These are phyloP conservation scores for Trididemnum clinides DNA, from an alignment of 23 tunicate genomes.

Conservation along the genomic window DNA sequence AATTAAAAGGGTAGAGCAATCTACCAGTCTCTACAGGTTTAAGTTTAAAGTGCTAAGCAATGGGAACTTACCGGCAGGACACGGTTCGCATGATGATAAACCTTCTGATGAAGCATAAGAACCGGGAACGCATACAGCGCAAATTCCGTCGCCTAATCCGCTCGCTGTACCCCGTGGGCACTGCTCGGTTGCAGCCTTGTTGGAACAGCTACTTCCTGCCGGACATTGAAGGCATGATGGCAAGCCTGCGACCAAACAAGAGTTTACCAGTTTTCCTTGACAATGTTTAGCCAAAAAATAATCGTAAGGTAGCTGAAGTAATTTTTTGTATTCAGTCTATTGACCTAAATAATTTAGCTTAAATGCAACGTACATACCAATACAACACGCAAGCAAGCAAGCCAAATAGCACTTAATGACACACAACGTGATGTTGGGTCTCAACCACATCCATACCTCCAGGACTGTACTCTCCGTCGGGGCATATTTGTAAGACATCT, in stretches of 20 bases:
- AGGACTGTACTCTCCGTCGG: slow-evolving; percentile 53
- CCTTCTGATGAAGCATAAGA: slow-evolving; percentile 43
- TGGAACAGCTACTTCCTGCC: slow-evolving; percentile 84
- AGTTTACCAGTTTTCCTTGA: too few species aligned
- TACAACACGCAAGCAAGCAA: too few species aligned
- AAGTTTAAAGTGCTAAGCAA: neutral
- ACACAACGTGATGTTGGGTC: too few species aligned
- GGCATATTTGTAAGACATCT: slow-evolving; percentile 37
- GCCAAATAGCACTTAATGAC: too few species aligned
- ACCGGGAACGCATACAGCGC: slow-evolving; percentile 58
- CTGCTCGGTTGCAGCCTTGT: neutral
- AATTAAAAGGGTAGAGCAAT: too few species aligned
- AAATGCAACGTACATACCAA: neutral
- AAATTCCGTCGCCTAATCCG: slow-evolving; percentile 10
- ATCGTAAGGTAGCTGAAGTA: too few species aligned
- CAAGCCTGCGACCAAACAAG: slow-evolving; percentile 32
- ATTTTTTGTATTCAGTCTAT: too few species aligned
- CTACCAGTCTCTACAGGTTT: too few species aligned
- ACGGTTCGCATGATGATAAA: slow-evolving; percentile 26
- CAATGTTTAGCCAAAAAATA: too few species aligned
- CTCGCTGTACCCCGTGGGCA: slow-evolving; percentile 70
- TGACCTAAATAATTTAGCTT: neutral
- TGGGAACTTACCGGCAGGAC: slow-evolving; percentile 62
- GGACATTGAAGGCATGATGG: slow-evolving; percentile 62
- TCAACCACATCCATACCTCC: too few species aligned